These are phyloP conservation scores for Hemicentrotus pulcherrimus DNA, from an alignment of 35 echinoderm and acorn worm genomes.

Conservation along the genomic window DNA sequence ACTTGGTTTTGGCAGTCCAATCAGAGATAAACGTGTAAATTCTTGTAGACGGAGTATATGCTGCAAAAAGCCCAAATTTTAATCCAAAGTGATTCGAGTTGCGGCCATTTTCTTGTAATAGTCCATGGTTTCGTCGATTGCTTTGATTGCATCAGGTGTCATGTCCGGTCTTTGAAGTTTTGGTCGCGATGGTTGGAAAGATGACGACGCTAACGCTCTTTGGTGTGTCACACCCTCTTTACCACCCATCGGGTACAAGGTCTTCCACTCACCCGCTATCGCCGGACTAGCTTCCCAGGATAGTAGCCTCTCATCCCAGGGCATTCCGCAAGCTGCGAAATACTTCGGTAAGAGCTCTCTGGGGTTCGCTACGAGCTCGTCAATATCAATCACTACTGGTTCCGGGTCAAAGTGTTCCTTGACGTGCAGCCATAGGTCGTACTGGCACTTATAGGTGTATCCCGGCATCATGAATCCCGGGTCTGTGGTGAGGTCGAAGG, in stretches of 20 bases:
- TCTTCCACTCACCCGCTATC: conserved; percentile 39
- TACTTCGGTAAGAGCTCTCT: conserved; percentile 57
- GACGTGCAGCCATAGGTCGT: conserved; percentile 60
- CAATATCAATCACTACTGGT: conserved; percentile 59
- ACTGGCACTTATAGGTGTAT: conserved; percentile 50
- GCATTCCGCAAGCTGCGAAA: conserved; percentile 61
- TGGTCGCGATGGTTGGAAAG: neutral
- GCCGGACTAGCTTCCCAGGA: conserved; percentile 41
- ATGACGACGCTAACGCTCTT: neutral
- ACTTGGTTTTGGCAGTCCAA: neutral
- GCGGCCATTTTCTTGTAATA: conserved; percentile 48
- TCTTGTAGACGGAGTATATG: neutral
- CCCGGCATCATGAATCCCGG: conserved; percentile 27
- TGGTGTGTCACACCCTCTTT: neutral
- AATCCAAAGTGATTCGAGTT: conserved; percentile 4
- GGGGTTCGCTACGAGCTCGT: conserved; percentile 52
- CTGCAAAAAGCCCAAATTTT: neutral
- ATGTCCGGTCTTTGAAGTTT: conserved; percentile 5
- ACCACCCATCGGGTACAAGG: neutral
- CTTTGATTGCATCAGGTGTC: conserved; percentile 41
- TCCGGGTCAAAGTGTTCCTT: conserved; percentile 47
- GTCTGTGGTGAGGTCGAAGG: conserved; percentile 24
- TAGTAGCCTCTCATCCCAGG: conserved; percentile 48
- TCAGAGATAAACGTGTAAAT: neutral
- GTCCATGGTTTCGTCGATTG: conserved; percentile 26